Evolutionary conservation across 2,797 vertebrate species (phyloP).

Genomic region (Karalla daura): DNA sequence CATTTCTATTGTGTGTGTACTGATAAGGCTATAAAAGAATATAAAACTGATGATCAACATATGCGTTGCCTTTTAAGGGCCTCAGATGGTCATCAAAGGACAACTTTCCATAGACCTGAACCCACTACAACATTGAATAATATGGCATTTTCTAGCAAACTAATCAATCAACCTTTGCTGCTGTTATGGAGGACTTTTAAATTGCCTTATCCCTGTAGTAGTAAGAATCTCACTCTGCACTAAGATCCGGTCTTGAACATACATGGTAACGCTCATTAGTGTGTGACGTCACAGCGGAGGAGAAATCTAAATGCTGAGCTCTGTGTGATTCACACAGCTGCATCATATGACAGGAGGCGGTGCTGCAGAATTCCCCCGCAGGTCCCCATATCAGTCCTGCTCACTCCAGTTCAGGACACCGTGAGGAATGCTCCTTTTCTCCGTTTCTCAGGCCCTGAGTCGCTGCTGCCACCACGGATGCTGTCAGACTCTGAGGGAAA

Average conservation of each 20-base stretch:
- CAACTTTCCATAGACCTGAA: neutral
- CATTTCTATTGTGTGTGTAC: too few relatives aligned
- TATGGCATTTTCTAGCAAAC: neutral
- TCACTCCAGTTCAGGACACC: constrained; percentile 37
- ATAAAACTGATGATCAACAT: neutral
- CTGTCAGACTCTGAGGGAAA: constrained; percentile 38
- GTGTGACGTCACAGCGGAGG: neutral
- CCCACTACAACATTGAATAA: neutral
- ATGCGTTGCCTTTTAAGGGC: neutral
- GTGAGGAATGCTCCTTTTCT: constrained; percentile 50
- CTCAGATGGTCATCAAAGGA: neutral
- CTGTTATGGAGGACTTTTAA: neutral
- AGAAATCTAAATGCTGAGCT: constrained; percentile 22
- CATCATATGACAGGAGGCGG: constrained; percentile 34
- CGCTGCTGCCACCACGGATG: constrained; percentile 38
- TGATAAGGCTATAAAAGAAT: too few relatives aligned
- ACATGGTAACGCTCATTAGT: constrained; percentile 25
- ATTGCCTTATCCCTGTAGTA: neutral
- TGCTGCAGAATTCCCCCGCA: constrained; percentile 31
- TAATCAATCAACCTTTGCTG: neutral
- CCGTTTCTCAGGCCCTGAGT: constrained; percentile 67
- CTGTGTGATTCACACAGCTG: constrained; percentile 52
- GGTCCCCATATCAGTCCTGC: constrained; percentile 19
- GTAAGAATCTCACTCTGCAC: too few relatives aligned
- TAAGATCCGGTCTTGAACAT: too few relatives aligned